These are phyloP conservation scores for Athripsodes cinereus DNA, from an alignment of 2,888 invertebrate species.

Conservation along the genomic window DNA sequence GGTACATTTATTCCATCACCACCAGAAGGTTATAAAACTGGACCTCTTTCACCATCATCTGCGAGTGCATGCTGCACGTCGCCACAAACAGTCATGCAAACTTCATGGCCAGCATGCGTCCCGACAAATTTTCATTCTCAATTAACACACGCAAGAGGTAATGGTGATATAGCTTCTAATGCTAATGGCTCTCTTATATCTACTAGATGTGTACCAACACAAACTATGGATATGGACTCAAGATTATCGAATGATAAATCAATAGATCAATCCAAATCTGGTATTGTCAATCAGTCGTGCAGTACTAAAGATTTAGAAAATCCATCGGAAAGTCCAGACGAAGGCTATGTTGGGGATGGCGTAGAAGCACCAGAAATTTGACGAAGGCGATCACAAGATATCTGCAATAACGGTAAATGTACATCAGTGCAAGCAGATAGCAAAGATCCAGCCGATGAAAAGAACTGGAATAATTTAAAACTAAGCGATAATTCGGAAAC, in stretches of 20 bases:
- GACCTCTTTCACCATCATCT: slow-evolving; percentile 48
- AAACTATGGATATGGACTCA: slow-evolving; percentile 49
- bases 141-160: slow-evolving; percentile 27
- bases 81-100: slow-evolving; percentile 42
- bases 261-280: slow-evolving; percentile 41
- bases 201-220: slow-evolving; percentile 56
- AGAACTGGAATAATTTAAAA: slow-evolving; percentile 18
- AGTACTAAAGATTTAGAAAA: slow-evolving; percentile 48
- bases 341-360: slow-evolving; percentile 78
- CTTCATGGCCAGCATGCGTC: slow-evolving; percentile 46
- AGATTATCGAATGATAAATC: slow-evolving; percentile 38
- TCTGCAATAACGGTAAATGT: slow-evolving; percentile 19
- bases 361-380: slow-evolving; percentile 63
- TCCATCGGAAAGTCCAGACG: slow-evolving; percentile 76
- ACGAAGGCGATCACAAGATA: slow-evolving; percentile 48
- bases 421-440: slow-evolving; percentile 16
- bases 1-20: slow-evolving; percentile 60
- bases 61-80: slow-evolving; percentile 49
- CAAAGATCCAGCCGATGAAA: slow-evolving; percentile 19
- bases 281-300: slow-evolving; percentile 43
- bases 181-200: slow-evolving; percentile 34
- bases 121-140: slow-evolving; percentile 41
- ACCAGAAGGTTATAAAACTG: slow-evolving; percentile 63
- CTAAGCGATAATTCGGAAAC: slow-evolving; percentile 8
- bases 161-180: slow-evolving; percentile 26